Conservation (phyloP, 2,113 vertebrate species). For the Lamprotornis superbus region DNA sequence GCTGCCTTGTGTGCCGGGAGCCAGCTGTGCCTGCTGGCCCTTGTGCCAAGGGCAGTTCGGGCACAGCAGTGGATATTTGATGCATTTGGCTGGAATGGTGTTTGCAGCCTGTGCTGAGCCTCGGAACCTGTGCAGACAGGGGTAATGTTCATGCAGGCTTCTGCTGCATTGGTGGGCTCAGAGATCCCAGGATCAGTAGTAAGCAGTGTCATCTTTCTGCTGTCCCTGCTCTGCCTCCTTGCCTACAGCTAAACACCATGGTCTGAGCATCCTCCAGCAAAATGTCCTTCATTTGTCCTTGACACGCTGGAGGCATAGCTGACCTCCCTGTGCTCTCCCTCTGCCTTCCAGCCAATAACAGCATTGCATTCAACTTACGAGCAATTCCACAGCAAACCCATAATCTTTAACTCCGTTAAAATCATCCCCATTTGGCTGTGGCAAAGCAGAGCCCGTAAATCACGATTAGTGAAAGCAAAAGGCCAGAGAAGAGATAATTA, state of each 20-base stretch:
- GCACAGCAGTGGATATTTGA: rapidly evolving
- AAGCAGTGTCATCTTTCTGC: not conserved
- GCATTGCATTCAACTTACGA: not conserved
- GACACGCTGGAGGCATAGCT: not conserved
- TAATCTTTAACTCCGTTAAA: conserved; percentile 15
- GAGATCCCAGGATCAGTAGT: not conserved
- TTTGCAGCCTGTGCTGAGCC: not conserved
- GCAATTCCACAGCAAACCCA: not conserved
- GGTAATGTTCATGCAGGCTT: rapidly evolving
- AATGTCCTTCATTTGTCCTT: conserved; percentile 6
- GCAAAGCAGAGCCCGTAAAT: not conserved
- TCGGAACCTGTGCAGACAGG: not conserved
- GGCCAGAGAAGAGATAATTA: not conserved
- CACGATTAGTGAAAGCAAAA: not conserved
- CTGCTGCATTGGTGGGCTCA: rapidly evolving
- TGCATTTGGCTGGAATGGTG: rapidly evolving
- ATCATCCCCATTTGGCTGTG: not conserved
- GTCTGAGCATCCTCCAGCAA: not conserved
- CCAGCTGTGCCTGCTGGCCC: not conserved
- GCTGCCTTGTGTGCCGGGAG: rapidly evolving
- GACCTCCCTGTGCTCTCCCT: not conserved
- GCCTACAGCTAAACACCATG: rapidly evolving
- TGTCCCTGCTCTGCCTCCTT: not conserved
- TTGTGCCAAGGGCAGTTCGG: rapidly evolving
- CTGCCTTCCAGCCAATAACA: not conserved